A percentile compares a stretch with the other conserved stretches of the same genome.
Conservation (phyloP, 2,113 vertebrate genomes). For the Lanius ludovicianus region DNA sequence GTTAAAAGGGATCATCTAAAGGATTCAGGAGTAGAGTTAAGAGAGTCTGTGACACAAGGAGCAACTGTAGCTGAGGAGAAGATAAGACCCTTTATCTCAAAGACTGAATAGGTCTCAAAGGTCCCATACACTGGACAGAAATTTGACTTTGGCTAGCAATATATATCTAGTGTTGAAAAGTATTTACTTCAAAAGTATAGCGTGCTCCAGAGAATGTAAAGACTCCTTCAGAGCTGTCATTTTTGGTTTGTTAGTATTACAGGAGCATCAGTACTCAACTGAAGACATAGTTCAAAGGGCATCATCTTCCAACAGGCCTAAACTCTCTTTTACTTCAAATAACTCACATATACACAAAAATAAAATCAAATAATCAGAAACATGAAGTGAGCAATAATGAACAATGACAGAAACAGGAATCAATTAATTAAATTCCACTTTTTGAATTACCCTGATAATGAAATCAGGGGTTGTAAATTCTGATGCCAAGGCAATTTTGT, state of each 20-base stretch:
- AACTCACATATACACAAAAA: not conserved
- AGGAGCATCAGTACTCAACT: not conserved
- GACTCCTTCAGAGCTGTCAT: not conserved
- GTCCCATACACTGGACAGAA: not conserved
- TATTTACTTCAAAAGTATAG: not conserved
- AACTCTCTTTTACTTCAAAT: not conserved
- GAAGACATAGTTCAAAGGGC: not conserved
- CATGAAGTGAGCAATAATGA: not conserved
- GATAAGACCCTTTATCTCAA: not conserved
- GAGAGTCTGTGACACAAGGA: not conserved
- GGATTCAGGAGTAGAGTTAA: not conserved
- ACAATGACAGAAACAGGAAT: not conserved
- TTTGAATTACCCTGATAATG: not conserved
- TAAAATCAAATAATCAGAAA: not conserved
- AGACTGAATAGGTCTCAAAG: not conserved
- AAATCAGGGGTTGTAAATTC: not conserved
- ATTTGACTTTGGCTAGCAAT: not conserved
- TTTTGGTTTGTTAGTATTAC: not conserved
- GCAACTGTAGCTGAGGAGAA: not conserved
- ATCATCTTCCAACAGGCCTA: not conserved
- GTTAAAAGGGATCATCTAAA: not conserved
- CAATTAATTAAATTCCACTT: not conserved
- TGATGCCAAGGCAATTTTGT: not conserved
- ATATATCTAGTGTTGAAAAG: not conserved
- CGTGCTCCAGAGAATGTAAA: not conserved